Percentiles rank a stretch among this genome's conserved stretches.
phyloP scores from a whole-genome alignment of 2,113 vertebrate species.

The Prolemur simus region DNA sequence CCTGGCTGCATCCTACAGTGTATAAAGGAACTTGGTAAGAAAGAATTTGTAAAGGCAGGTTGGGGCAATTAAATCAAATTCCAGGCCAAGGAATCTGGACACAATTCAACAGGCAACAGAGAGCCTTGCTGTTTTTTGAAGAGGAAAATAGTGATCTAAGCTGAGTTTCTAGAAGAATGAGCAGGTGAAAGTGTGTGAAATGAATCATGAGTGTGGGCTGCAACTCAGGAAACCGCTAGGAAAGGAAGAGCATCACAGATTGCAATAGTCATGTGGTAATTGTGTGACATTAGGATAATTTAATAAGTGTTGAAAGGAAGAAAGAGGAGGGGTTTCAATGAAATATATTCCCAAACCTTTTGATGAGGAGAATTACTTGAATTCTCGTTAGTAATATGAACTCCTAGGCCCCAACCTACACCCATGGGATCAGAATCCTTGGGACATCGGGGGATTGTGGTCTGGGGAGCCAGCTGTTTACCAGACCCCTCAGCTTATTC shows the following conservation, averaged over 20 bases:
- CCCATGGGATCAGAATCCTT: background rate
- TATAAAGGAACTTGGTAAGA: background rate
- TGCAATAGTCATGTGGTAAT: background rate
- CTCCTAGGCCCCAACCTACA: background rate
- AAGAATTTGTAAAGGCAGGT: slow-evolving; percentile 2
- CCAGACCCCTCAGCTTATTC: background rate
- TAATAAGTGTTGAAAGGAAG: background rate
- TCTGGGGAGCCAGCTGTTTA: background rate
- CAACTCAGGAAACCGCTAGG: background rate
- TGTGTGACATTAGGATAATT: background rate
- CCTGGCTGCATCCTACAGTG: background rate
- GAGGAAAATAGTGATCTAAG: background rate
- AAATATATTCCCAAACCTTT: background rate
- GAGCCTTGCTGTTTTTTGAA: background rate
- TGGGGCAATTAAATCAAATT: background rate
- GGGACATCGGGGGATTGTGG: no score
- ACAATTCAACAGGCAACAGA: background rate
- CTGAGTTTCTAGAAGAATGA: slow-evolving; percentile 10
- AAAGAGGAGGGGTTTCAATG: background rate
- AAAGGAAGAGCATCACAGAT: background rate
- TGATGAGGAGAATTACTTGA: background rate
- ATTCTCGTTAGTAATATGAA: background rate
- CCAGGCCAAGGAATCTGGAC: background rate
- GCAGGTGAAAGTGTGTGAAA: background rate
- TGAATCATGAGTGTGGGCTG: background rate